Conservation (phyloP, 2,888 invertebrate species). For the Eristalinus sepulchralis region DNA sequence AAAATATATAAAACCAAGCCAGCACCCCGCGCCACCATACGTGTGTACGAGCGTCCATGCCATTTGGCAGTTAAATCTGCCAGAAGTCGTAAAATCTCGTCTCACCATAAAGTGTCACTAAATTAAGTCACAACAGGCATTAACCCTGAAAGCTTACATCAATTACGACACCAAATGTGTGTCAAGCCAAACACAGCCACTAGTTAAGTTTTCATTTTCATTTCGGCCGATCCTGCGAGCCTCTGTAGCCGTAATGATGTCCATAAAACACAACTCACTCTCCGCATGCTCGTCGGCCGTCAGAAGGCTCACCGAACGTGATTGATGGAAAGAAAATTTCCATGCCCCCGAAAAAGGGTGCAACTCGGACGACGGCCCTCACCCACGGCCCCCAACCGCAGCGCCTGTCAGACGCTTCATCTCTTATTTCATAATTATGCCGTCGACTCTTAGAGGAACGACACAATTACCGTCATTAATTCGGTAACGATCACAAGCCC, state of each 20-base stretch:
- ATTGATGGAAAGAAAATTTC: slow-evolving; percentile 44
- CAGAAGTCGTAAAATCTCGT: background rate
- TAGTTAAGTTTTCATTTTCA: slow-evolving; percentile 11
- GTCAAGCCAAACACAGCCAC: slow-evolving; percentile 17
- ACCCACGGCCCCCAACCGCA: no score
- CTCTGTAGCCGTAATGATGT: slow-evolving; percentile 29
- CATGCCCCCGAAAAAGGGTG: slow-evolving; percentile 10
- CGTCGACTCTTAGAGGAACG: slow-evolving; percentile 26
- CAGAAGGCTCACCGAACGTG: slow-evolving; percentile 47
- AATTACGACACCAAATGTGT: slow-evolving; percentile 22
- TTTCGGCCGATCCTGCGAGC: slow-evolving; percentile 7
- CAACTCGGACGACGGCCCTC: slow-evolving; percentile 2
- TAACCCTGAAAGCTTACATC: slow-evolving; percentile 11
- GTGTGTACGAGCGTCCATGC: background rate
- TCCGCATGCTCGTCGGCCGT: slow-evolving; percentile 2
- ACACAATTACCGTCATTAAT: slow-evolving; percentile 65
- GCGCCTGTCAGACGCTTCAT: slow-evolving; percentile 7
- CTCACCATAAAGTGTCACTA: slow-evolving; percentile 3
- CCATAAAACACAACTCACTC: slow-evolving; percentile 33
- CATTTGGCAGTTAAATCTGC: slow-evolving; percentile 1
- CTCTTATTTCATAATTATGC: slow-evolving; percentile 51
- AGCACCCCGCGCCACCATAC: background rate
- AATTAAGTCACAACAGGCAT: background rate
- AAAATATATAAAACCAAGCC: background rate
- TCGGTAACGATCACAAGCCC: slow-evolving; percentile 52